A percentile compares a stretch with the other conserved stretches of the same genome.
Conservation (phyloP, 2,797 vertebrate species). For the Taeniopygia guttata region DNA sequence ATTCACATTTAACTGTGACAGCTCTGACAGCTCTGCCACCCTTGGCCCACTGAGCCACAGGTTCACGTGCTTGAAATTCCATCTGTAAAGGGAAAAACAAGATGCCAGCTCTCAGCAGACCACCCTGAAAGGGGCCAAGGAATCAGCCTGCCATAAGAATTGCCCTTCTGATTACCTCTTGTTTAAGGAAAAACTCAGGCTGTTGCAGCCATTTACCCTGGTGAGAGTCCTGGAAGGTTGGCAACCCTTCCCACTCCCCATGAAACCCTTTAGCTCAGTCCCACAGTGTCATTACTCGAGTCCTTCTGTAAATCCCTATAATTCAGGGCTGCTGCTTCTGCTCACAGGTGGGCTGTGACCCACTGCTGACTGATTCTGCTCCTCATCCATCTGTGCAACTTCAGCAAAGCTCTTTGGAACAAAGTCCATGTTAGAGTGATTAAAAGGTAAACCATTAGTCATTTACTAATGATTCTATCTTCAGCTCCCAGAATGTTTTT, state of each 20-base stretch:
- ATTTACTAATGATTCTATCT: neutral
- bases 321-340: neutral
- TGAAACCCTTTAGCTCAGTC: neutral
- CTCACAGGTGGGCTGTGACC: neutral
- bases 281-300: neutral
- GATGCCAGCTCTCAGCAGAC: neutral
- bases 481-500: neutral
- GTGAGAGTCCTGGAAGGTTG: neutral
- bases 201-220: neutral
- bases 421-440: neutral
- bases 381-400: neutral
- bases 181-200: neutral
- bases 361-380: neutral
- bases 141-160: neutral
- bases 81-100: neutral
- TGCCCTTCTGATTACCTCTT: neutral
- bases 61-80: rapidly evolving
- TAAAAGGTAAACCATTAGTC: neutral
- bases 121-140: neutral
- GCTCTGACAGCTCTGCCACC: neutral
- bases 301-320: neutral
- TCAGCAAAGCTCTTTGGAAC: neutral
- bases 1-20: neutral
- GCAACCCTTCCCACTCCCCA: neutral
- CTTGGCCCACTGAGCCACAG: neutral